A percentile compares a stretch with the other conserved stretches of the same genome.
Conservation (phyloP, 2,797 vertebrate species). For the Poeciliopsis turneri region DNA sequence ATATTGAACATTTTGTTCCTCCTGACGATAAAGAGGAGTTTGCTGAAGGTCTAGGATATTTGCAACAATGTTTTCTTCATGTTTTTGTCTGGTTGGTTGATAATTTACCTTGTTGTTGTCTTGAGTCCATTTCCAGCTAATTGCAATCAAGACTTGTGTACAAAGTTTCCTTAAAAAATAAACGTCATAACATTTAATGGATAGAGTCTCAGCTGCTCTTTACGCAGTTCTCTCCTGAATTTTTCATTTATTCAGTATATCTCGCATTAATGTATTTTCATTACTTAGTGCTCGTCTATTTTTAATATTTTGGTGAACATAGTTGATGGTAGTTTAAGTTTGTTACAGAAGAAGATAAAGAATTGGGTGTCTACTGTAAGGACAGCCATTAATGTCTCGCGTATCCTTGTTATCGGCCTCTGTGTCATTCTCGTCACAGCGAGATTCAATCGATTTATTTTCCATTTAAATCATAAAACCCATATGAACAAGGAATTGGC, state of each 20-base stretch:
- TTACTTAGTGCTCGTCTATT: not conserved
- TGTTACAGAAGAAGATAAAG: slow-evolving; percentile 26
- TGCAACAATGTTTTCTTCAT: not conserved
- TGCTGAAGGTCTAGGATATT: not conserved
- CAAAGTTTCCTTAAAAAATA: not conserved
- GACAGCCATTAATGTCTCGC: slow-evolving; percentile 22
- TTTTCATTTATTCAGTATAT: not conserved
- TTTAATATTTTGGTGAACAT: not conserved
- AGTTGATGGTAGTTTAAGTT: slow-evolving; percentile 13
- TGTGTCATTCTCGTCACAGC: slow-evolving; percentile 11
- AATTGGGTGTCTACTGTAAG: not conserved
- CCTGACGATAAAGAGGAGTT: not conserved
- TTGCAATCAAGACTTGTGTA: not conserved
- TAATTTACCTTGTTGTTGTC: not conserved
- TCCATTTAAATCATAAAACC: slow-evolving; percentile 6
- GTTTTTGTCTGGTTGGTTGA: not conserved
- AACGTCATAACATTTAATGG: not conserved
- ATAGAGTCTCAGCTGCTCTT: not conserved
- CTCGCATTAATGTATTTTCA: not conserved
- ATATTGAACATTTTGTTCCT: not conserved
- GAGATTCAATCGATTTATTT: slow-evolving; percentile 27
- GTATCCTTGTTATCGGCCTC: slow-evolving; percentile 25
- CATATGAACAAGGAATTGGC: slow-evolving; percentile 2
- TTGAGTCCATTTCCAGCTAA: not conserved
- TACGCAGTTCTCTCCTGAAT: not conserved